Base-by-base conservation (phyloP, 2,113 vertebrate species). In the Brevimyrus niger region DNA sequence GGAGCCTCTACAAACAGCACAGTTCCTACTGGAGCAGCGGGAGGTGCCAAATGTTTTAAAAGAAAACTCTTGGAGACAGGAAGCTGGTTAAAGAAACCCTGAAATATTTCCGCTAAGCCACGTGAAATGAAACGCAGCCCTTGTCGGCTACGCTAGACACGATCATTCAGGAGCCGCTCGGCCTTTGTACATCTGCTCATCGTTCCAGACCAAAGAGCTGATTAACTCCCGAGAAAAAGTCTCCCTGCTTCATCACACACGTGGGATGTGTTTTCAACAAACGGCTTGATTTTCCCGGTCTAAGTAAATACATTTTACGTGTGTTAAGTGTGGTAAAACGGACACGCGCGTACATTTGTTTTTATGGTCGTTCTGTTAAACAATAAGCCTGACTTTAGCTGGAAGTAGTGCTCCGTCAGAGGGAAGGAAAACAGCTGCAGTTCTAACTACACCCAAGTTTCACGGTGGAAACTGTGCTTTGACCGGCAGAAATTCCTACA, bases 51-150 rank as follows among this genome's bases (percentile, higher is more conserved):
- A 53, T 90, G 65, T 83, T 90, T 21, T 83, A 91, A 90, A 46
- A 91, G 90, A 91, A 50, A n/a, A 69, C 47, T 55, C 87, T 87
- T 87, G 82, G 58, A 87, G 86, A 86, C 91, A 90, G 91, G 93
- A 93, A 93, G 91, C 90, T 88, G 83, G 85, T 87, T 69, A 88
- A 88, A 55, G 87, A 17, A 76, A 53, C 86, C 73, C 84, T 46
- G 17, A 27, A 86, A 90, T 61, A 84, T 91, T 92, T 92, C 13
- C 35, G 44, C 47, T 3, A 21, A 80, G 58, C 58, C 89, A 90
- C 89, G 89, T 89, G 46, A 76, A 83, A 88, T 91, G 47, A 92
- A 91, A 80, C 13, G 7, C 89, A 73, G 89, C 51, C 89, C 88
- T 90, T 91, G 87, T 90, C 51, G 35, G n/a, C 46, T 76, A 42